Evolutionary conservation across 2,113 vertebrate genomes (phyloP).

Genomic region (Lagopus leucura): DNA sequence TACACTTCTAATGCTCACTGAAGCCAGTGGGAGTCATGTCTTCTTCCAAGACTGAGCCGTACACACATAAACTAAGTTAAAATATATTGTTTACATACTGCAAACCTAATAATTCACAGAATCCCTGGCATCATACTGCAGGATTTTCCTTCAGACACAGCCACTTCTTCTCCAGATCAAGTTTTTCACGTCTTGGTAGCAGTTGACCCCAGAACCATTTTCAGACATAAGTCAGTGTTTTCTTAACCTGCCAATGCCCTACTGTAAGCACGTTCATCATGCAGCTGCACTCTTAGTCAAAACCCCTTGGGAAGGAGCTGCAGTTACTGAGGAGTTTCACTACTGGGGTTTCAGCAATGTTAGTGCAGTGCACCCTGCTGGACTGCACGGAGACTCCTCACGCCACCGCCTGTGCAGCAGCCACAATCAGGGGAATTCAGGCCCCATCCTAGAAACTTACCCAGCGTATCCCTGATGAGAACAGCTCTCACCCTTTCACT

Average conservation of each 20-base stretch:
- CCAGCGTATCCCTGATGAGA: not conserved
- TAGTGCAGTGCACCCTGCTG: not conserved
- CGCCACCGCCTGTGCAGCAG: not conserved
- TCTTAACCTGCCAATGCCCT: conserved; percentile 54
- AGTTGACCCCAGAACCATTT: conserved; percentile 37
- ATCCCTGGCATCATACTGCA: not conserved
- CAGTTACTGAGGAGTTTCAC: not conserved
- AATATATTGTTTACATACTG: not conserved
- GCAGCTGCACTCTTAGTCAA: conserved; percentile 24
- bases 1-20: not conserved
- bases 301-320: not conserved
- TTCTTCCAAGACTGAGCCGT: not conserved
- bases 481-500: not conserved
- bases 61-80: not conserved
- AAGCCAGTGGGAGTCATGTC: not conserved
- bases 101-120: conserved; percentile 1
- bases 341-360: not conserved
- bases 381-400: not conserved
- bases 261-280: not conserved
- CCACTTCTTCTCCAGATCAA: conserved; percentile 2
- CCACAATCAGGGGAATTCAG: too few species aligned
- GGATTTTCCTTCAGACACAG: not conserved
- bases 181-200: conserved; percentile 33
- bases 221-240: conserved; percentile 53
- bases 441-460: rapidly evolving